Percentiles rank a stretch among this genome's conserved stretches.
Conservation (phyloP, 2,888 invertebrate species). For the Drosophila recens region DNA sequence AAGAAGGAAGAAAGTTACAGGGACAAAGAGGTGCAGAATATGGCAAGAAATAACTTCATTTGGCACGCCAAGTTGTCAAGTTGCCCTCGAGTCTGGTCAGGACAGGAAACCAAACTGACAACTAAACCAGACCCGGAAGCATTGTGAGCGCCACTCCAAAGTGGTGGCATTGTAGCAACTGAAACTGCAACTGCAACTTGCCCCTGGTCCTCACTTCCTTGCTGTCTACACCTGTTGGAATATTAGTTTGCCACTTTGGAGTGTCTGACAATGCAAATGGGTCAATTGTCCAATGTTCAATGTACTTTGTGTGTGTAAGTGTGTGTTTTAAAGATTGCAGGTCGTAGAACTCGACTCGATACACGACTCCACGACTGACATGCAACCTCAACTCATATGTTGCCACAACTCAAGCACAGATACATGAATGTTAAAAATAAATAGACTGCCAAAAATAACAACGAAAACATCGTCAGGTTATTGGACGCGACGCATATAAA, state of each 20-base stretch:
- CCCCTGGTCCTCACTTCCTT: background rate
- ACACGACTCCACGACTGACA: background rate
- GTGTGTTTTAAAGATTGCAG: slow-evolving; percentile 25
- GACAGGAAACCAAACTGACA: slow-evolving; percentile 55
- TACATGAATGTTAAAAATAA: slow-evolving; percentile 54
- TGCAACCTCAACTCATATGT: background rate
- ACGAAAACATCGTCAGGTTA: slow-evolving; percentile 31
- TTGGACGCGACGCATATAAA: slow-evolving; percentile 57
- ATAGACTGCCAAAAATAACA: slow-evolving; percentile 64
- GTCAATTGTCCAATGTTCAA: slow-evolving; percentile 63
- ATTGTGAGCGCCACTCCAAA: slow-evolving; percentile 30
- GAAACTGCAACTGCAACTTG: background rate
- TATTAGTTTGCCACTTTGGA: slow-evolving; percentile 60
- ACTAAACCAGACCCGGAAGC: slow-evolving; percentile 61
- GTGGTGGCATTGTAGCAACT: slow-evolving; percentile 24
- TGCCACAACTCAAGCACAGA: slow-evolving; percentile 15
- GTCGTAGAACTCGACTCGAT: slow-evolving; percentile 35
- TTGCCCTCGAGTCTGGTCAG: slow-evolving; percentile 29
- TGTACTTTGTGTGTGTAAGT: background rate
- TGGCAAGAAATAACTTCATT: slow-evolving; percentile 62
- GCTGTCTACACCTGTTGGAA: slow-evolving; percentile 52
- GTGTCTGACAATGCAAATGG: slow-evolving; percentile 53
- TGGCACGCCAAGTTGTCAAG: slow-evolving; percentile 60
- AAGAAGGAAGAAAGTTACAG: background rate
- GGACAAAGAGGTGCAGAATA: slow-evolving; percentile 20